Base-by-base conservation (phyloP, 2,888 invertebrate species). In the Acanthacorydalis orientalis region DNA sequence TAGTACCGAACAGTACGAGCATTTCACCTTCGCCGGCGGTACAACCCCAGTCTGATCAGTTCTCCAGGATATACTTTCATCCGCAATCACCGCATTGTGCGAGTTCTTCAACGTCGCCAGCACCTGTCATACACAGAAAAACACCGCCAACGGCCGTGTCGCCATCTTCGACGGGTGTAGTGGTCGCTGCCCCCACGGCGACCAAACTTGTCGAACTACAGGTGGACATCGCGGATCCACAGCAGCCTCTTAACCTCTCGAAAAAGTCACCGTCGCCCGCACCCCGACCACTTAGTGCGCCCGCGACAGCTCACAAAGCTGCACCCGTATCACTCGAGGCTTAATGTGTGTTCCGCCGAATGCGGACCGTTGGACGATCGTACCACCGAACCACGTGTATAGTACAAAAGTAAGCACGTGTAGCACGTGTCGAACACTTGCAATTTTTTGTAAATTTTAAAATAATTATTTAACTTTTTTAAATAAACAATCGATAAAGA, bases 181-280 rank as follows among this genome's bases (percentile, higher is more conserved):
- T 67, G 31, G 53, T 65, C 46, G 58, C 65, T 37, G 53, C 64
- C 10, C 59, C 64, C 35, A 3, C 47, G 8, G 64, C 69, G 55
- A 64, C 64, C 35, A 70, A 78, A 64, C 68, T 80, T 61, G 69
- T 80, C 59, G 84, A 86, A 62, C 73, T 88, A 56, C 86, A 87
- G 65, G 85, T 87, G 57, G 84, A 85, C 60, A 84, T 85, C 55
- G 84, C 84, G 59, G 83, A 83, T 60, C 77, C 81, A 46, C 80
- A 80, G 56, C 84, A 85, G 63, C 91, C 91, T 48, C 71, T 91
- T 55, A 91, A 91, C 73, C 74, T 91, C 59, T 90, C 89, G 65
- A 90, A 89, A 67, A 84, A 84, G 63, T 80, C 83, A 53, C 82
- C 82, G 56, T 78, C 80, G 55, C 80, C 83, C 53, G 81, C 86